These are phyloP conservation scores for Lutraria lutraria DNA, from an alignment of 2,888 invertebrate genomes.

Conservation along the genomic window DNA sequence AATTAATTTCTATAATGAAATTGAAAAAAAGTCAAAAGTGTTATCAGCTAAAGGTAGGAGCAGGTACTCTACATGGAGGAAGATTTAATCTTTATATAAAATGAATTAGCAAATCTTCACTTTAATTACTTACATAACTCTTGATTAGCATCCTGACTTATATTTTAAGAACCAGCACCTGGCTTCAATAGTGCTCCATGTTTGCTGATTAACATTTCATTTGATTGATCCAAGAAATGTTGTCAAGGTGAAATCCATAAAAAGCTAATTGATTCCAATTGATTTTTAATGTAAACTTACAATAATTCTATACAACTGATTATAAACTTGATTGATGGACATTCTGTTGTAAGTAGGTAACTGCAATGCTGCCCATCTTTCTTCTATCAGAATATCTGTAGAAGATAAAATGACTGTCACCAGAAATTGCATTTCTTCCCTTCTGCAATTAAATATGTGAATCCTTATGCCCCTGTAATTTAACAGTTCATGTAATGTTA, in stretches of 20 bases:
- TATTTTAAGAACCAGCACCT: not conserved
- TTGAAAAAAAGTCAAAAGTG: not conserved
- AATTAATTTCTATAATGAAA: slow-evolving; percentile 2
- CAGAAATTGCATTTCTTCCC: no score
- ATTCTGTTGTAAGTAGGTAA: no score
- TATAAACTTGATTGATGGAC: no score
- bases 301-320: no score
- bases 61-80: not conserved
- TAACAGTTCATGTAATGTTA: no score
- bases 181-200: not conserved
- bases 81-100: slow-evolving; percentile 1
- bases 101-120: slow-evolving; percentile 1
- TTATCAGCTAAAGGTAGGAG: not conserved
- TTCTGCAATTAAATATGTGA: no score
- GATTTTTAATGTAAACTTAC: no score
- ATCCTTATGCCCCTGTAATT: no score
- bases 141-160: not conserved
- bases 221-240: not conserved
- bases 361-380: no score
- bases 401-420: no score
- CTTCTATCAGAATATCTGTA: no score
- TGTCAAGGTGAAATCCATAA: not conserved
- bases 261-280: not conserved
- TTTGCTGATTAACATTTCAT: not conserved
- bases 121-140: not conserved